These are phyloP conservation scores for Eudasyphora cyanicolor DNA, from an alignment of 2,888 invertebrate species.

Conservation along the genomic window DNA sequence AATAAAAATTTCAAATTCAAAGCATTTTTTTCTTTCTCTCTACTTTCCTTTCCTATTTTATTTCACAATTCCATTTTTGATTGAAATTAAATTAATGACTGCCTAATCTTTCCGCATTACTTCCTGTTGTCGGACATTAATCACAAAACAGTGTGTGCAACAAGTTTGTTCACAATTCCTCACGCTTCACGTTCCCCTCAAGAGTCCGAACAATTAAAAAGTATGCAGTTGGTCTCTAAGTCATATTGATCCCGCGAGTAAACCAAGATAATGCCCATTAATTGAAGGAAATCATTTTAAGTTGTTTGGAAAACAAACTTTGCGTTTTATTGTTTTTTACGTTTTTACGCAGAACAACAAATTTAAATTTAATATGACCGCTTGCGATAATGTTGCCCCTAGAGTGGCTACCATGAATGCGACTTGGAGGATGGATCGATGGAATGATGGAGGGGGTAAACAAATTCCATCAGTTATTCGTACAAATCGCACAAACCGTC, in stretches of 20 bases:
- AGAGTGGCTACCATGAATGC: not conserved
- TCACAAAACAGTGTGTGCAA: slow-evolving; percentile 2
- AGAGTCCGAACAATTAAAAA: not conserved
- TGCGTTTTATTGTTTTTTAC: not conserved
- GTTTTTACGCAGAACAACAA: slow-evolving; percentile 28
- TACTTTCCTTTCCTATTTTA: not conserved
- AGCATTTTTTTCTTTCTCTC: too few relatives aligned
- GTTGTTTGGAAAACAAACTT: not conserved
- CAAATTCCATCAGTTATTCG: not conserved
- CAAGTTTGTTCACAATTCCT: not conserved
- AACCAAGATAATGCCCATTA: slow-evolving; percentile 20
- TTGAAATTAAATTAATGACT: slow-evolving; percentile 37
- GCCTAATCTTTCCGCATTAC: not conserved
- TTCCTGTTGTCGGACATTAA: not conserved
- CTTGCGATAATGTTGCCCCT: not conserved
- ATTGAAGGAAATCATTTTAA: slow-evolving; percentile 13
- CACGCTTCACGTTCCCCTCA: too few relatives aligned
- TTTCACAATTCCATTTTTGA: too few relatives aligned
- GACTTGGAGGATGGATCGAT: too few relatives aligned
- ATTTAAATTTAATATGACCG: slow-evolving; percentile 48
- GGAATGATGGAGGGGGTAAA: not conserved
- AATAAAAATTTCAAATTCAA: too few relatives aligned
- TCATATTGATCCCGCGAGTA: not conserved
- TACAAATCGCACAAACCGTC: not conserved
- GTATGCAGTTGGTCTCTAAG: not conserved